Conservation (phyloP, 2,113 vertebrate genomes). For the Pelvicachromis taeniatus region DNA sequence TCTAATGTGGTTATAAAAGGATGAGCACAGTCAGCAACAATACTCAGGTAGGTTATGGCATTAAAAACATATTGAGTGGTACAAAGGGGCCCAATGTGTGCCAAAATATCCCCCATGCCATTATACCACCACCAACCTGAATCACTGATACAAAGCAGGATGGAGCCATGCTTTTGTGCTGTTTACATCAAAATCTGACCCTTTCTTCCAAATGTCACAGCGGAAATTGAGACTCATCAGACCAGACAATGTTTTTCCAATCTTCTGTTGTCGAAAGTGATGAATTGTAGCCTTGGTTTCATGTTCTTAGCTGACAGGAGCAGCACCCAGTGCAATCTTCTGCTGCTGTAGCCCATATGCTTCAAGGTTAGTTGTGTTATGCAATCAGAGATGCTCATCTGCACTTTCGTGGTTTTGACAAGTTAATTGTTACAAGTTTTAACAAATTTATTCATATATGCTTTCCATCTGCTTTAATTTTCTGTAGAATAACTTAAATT, state of each 20-base stretch:
- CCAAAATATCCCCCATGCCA: background rate
- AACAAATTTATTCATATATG: background rate
- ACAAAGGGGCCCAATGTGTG: background rate
- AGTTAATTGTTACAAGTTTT: background rate
- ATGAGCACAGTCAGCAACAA: background rate
- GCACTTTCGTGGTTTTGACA: background rate
- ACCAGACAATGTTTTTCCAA: background rate
- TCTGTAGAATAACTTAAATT: background rate
- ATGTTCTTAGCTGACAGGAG: background rate
- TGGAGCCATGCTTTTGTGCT: background rate
- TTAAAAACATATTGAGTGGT: background rate
- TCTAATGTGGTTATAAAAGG: background rate
- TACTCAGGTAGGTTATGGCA: background rate
- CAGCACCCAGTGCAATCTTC: background rate
- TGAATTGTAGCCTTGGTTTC: background rate
- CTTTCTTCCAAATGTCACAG: background rate
- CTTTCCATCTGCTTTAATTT: background rate
- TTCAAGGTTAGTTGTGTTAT: background rate
- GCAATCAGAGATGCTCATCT: background rate
- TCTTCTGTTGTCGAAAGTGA: background rate
- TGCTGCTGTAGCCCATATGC: background rate
- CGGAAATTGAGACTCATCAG: background rate
- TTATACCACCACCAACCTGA: background rate
- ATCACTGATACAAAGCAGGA: background rate
- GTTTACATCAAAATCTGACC: background rate